Conservation (phyloP, 2,797 vertebrate species). For the Phaenicophaeus curvirostris region DNA sequence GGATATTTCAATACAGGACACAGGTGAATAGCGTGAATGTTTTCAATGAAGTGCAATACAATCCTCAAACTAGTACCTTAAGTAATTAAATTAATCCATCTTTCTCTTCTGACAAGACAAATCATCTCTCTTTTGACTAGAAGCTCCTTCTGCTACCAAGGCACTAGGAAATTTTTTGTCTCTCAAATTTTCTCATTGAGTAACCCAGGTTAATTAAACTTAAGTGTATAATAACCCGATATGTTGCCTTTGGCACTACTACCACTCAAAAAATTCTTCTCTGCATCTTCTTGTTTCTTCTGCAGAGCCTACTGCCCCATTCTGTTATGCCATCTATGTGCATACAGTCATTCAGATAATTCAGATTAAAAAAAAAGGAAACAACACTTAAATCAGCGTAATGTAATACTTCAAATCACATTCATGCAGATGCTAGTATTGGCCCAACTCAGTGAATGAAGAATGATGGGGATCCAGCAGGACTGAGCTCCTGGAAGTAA, state of each 20-base stretch:
- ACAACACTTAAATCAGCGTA: neutral
- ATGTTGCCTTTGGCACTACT: slow-evolving; percentile 5
- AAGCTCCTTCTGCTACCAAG: neutral
- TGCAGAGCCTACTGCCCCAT: neutral
- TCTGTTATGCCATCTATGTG: neutral
- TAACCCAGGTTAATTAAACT: slow-evolving; percentile 20
- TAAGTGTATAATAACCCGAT: neutral
- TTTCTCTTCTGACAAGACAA: neutral
- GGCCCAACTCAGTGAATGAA: neutral
- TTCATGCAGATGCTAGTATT: neutral
- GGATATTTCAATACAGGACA: slow-evolving; percentile 6
- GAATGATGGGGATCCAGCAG: neutral
- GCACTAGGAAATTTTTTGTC: neutral
- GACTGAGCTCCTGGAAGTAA: neutral
- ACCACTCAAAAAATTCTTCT: neutral
- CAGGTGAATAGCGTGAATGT: neutral
- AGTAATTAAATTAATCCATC: neutral
- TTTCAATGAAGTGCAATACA: neutral
- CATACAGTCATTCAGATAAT: neutral
- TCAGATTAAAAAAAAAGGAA: neutral
- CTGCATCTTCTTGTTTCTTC: neutral
- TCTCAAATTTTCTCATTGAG: neutral
- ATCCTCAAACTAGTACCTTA: neutral
- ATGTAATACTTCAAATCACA: neutral
- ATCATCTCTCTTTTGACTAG: neutral